A percentile compares a stretch with the other conserved stretches of the same genome.
phyloP scores from a whole-genome alignment of 2,888 invertebrate genomes.

The Apodemia hepburni region DNA sequence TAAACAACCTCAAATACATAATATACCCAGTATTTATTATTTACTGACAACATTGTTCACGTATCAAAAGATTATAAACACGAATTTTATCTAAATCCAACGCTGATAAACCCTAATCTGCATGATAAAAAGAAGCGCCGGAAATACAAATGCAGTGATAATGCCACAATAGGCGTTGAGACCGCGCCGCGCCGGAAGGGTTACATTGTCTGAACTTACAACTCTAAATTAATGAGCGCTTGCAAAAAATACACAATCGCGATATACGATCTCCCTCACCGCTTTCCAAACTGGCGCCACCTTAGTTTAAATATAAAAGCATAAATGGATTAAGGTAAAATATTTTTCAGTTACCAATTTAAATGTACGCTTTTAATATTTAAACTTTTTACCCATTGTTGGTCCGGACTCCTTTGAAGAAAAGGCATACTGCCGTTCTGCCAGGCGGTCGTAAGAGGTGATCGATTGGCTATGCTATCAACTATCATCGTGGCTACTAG shows the following conservation, averaged over 20 bases:
- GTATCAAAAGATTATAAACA: conserved; percentile 36
- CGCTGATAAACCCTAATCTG: conserved; percentile 68
- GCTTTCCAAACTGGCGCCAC: conserved; percentile 49
- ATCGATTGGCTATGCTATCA: no score
- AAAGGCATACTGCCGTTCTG: no score
- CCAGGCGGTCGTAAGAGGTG: no score
- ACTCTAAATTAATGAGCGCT: conserved; percentile 75
- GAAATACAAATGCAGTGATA: conserved; percentile 68
- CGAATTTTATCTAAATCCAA: conserved; percentile 54
- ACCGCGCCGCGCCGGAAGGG: conserved; percentile 62
- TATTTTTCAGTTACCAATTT: no score
- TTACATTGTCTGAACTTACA: conserved; percentile 69
- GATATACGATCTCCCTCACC: conserved; percentile 58
- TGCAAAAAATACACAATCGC: conserved; percentile 74
- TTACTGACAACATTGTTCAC: conserved; percentile 34
- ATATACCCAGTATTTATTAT: conserved; percentile 9
- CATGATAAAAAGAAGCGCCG: conserved; percentile 74
- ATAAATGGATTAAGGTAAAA: no score
- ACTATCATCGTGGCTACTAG: no score
- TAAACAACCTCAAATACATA: neutral
- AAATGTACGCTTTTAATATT: no score
- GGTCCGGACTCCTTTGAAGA: no score
- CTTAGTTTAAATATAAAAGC: neutral
- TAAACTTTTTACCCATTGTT: no score
- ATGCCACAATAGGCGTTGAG: conserved; percentile 57